Base-by-base conservation (phyloP, 2,113 vertebrate genomes). In the Macrotus californicus region DNA sequence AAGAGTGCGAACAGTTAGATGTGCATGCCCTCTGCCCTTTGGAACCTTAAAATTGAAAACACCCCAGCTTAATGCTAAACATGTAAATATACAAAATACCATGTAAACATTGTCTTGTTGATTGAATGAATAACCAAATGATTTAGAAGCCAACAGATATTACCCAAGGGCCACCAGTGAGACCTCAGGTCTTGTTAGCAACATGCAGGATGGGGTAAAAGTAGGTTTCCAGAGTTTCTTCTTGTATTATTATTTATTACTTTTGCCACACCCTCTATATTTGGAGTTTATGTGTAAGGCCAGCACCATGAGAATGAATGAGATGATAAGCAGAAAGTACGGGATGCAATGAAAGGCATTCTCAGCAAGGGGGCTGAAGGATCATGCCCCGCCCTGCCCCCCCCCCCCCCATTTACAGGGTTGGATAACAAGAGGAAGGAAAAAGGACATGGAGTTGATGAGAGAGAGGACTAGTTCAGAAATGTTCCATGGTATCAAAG, bases 11-110 rank as follows among this genome's bases (percentile, higher is more conserved):
- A 41, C 31, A 31, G 10, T 59, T 66, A 50, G 46, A n/a, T 75
- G 11, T 3, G 43, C 10, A 31, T 2, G 29, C 46, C 2, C 70
- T 76, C 24, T 85, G 59, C 41, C 13, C 46, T 76, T 81, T 46
- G 43, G 73, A 82, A 72, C 14, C 61, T 48, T 87, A 94, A 93
- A 56, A 89, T 9, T 22, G 50, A 92, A 91, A 92, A 46, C 12
- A 19, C 77, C 89, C 21, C 43, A 93, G 54, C 29, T 54, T 89
- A 66, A 61, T 64, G 31, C 41, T 43, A 92, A 89, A 84, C 52
- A 80, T 29, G 1, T 29, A 75, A 56, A 61, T 31, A 59, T 7
- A 69, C 13, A 64, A 70, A 86, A 83, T 6, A 56, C 13, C 5
- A 21, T 15, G 36, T 21, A 59, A 69, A 64, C 12, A 22, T 22